Conservation (phyloP, 1,140 invertebrate species). For the Neodiprion virginianus region DNA sequence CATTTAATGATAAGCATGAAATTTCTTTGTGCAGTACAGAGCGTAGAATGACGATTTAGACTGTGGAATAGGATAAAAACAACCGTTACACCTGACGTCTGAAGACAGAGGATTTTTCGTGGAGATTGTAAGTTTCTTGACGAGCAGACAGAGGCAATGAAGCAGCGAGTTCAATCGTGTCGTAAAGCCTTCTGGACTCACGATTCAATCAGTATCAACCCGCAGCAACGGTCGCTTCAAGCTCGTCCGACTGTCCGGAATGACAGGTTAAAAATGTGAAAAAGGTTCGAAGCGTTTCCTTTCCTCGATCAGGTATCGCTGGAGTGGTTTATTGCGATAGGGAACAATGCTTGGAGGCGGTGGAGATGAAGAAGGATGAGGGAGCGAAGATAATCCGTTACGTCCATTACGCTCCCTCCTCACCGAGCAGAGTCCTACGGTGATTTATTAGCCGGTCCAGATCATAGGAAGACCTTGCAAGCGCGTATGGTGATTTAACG, state of each 20-base stretch:
- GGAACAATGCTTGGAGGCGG: not conserved
- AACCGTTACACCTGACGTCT: too few species aligned
- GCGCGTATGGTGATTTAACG: not conserved
- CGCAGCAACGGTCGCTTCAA: not conserved
- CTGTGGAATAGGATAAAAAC: too few species aligned
- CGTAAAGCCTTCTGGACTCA: not conserved
- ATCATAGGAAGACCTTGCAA: not conserved
- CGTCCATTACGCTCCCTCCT: not conserved
- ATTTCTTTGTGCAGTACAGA: too few species aligned
- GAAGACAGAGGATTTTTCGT: too few species aligned
- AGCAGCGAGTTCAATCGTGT: not conserved
- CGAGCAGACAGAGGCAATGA: too few species aligned
- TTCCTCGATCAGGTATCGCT: not conserved
- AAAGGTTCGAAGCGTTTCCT: not conserved
- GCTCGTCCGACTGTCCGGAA: not conserved
- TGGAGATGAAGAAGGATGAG: not conserved
- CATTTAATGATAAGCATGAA: too few species aligned
- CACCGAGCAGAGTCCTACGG: not conserved
- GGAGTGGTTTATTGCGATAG: constrained; percentile 1
- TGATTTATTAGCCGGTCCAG: constrained; percentile 3
- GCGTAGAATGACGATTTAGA: too few species aligned
- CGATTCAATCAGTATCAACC: constrained; percentile 2
- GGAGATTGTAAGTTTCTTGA: too few species aligned
- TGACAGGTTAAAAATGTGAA: not conserved
- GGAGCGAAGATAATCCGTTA: not conserved